A percentile compares a stretch with the other conserved stretches of the same genome.
Conservation (phyloP, 1,140 invertebrate genomes). For the Caenorhabditis tropicalis region DNA sequence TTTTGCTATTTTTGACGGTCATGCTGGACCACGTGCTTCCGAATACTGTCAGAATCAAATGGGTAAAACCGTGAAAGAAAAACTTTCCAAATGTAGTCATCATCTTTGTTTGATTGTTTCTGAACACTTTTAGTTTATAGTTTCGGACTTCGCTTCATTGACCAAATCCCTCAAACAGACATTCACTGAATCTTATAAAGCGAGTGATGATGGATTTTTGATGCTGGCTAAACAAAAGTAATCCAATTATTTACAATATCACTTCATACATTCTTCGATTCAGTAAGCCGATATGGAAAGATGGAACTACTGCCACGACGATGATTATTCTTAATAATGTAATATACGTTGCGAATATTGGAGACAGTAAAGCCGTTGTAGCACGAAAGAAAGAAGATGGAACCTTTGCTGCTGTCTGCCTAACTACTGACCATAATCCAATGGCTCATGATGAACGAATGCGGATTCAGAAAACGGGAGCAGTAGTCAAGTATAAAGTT, state of each 20-base stretch:
- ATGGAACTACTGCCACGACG: conserved; percentile 51
- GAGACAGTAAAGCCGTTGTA: conserved; percentile 44
- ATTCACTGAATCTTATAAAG: conserved; percentile 45
- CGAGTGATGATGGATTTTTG: conserved; percentile 39
- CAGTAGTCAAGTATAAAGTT: conserved; percentile 30
- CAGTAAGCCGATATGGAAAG: conserved; percentile 52
- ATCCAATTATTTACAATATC: background rate
- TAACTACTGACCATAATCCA: conserved; percentile 54
- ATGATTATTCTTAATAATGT: conserved; percentile 48
- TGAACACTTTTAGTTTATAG: background rate
- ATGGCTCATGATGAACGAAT: conserved; percentile 48
- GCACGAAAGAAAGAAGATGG: conserved; percentile 19
- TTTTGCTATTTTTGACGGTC: conserved; percentile 52
- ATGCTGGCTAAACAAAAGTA: conserved; percentile 19
- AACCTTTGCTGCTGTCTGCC: conserved; percentile 1
- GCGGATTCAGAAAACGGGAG: conserved; percentile 52
- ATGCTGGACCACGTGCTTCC: conserved; percentile 46
- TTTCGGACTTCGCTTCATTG: background rate
- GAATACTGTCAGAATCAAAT: conserved; percentile 29
- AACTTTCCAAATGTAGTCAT: background rate
- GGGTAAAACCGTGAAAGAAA: conserved; percentile 34
- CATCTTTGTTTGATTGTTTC: background rate
- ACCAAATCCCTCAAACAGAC: conserved; percentile 50
- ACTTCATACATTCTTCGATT: background rate
- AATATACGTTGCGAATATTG: conserved; percentile 52